These are phyloP conservation scores for Limenitis camilla DNA, from an alignment of 2,888 invertebrate genomes.

Conservation along the genomic window DNA sequence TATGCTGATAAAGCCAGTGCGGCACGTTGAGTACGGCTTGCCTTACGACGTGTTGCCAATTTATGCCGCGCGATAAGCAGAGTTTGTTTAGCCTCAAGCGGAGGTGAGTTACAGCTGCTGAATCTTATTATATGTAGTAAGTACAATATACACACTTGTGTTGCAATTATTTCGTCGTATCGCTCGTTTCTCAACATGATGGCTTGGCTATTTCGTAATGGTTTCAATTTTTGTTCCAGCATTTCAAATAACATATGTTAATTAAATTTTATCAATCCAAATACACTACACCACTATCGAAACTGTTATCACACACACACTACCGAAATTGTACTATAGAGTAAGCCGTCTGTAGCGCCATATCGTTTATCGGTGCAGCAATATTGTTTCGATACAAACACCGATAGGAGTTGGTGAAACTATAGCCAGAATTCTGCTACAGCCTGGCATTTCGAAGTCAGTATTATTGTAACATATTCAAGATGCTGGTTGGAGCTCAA, in stretches of 20 bases:
- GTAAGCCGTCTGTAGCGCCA: slow-evolving; percentile 20
- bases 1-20: slow-evolving; percentile 59
- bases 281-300: slow-evolving; percentile 9
- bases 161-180: slow-evolving; percentile 34
- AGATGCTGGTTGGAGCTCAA: slow-evolving; percentile 57
- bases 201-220: too few species aligned
- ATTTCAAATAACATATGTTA: background rate
- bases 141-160: slow-evolving; percentile 26
- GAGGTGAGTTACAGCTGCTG: slow-evolving; percentile 53
- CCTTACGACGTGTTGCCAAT: slow-evolving; percentile 74
- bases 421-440: slow-evolving; percentile 26
- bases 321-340: slow-evolving; percentile 14
- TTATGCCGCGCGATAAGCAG: slow-evolving; percentile 71
- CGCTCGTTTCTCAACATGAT: too few species aligned
- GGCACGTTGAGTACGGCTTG: slow-evolving; percentile 56
- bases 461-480: slow-evolving; percentile 60
- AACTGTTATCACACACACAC: slow-evolving; percentile 6
- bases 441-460: slow-evolving; percentile 33
- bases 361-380: slow-evolving; percentile 21
- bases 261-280: slow-evolving; percentile 5
- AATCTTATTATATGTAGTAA: slow-evolving; percentile 28
- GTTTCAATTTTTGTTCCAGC: too few species aligned
- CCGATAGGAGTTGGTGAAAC: slow-evolving; percentile 21
- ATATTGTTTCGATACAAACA: slow-evolving; percentile 21
- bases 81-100: slow-evolving; percentile 65